phyloP scores from a whole-genome alignment of 2,888 invertebrate species.

The Archips xylosteana region DNA sequence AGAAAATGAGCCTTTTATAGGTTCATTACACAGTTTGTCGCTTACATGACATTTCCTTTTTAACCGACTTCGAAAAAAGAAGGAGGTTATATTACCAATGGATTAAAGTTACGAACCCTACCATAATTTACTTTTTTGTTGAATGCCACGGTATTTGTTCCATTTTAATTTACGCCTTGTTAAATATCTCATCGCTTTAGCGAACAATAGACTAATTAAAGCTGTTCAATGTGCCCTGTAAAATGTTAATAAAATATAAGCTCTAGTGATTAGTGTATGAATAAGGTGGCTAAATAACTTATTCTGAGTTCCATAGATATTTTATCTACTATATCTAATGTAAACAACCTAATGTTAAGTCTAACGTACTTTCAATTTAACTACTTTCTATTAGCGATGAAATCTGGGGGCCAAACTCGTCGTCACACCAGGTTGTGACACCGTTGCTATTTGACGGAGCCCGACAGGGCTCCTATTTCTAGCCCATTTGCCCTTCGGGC shows the following conservation, averaged over 20 bases:
- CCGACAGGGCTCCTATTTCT: too few species aligned
- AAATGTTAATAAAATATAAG: conserved; percentile 30
- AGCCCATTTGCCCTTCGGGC: too few species aligned
- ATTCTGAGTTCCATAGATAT: background rate
- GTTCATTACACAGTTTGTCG: background rate
- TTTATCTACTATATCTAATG: too few species aligned
- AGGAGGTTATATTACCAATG: background rate
- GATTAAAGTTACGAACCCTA: background rate
- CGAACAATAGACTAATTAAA: conserved; percentile 40
- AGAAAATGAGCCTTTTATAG: too few species aligned
- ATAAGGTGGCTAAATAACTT: background rate
- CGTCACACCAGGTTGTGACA: too few species aligned
- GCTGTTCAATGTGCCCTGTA: conserved; percentile 35
- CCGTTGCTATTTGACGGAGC: too few species aligned
- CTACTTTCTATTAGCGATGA: too few species aligned
- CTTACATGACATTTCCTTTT: background rate
- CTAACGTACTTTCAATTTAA: too few species aligned
- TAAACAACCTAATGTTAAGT: too few species aligned
- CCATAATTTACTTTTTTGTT: conserved; percentile 21
- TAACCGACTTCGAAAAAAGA: too few species aligned
- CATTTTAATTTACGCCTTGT: conserved; percentile 20
- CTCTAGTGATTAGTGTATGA: background rate
- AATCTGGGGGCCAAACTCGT: too few species aligned
- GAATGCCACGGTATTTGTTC: conserved; percentile 24
- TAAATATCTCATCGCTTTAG: conserved; percentile 33